A percentile compares a stretch with the other conserved stretches of the same genome.
phyloP scores from a whole-genome alignment of 2,888 invertebrate genomes.

The Drosophila yooni region DNA sequence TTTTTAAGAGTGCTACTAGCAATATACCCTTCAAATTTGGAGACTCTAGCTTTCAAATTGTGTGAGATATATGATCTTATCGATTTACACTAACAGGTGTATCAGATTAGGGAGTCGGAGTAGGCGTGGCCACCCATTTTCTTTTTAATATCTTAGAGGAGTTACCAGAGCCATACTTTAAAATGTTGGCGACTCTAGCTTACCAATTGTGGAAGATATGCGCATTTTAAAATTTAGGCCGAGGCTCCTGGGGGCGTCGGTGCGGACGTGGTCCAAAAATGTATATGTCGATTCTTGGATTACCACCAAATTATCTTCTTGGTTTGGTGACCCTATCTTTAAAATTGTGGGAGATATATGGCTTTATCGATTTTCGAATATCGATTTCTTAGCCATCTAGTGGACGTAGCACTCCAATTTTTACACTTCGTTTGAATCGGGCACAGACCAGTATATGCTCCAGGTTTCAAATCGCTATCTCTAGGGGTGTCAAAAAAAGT shows the following conservation, averaged over 20 bases:
- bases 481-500: neutral
- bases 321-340: neutral
- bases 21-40: neutral
- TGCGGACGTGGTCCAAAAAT: neutral
- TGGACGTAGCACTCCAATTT: too few species aligned
- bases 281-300: neutral
- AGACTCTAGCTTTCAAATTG: neutral
- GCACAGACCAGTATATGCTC: too few species aligned
- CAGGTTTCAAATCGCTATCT: too few species aligned
- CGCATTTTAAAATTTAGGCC: neutral
- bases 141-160: neutral
- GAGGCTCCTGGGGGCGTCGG: neutral
- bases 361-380: neutral
- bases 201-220: too few species aligned
- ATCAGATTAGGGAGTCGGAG: neutral
- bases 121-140: neutral
- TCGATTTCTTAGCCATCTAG: neutral
- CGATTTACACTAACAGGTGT: neutral
- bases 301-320: neutral
- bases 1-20: neutral
- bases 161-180: neutral
- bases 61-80: neutral
- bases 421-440: too few species aligned
- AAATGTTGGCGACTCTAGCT: too few species aligned
- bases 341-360: neutral